A percentile compares a stretch with the other conserved stretches of the same genome.
Evolutionary conservation across 2,888 invertebrate species (phyloP).

Genomic region (Volucella zonaria): DNA sequence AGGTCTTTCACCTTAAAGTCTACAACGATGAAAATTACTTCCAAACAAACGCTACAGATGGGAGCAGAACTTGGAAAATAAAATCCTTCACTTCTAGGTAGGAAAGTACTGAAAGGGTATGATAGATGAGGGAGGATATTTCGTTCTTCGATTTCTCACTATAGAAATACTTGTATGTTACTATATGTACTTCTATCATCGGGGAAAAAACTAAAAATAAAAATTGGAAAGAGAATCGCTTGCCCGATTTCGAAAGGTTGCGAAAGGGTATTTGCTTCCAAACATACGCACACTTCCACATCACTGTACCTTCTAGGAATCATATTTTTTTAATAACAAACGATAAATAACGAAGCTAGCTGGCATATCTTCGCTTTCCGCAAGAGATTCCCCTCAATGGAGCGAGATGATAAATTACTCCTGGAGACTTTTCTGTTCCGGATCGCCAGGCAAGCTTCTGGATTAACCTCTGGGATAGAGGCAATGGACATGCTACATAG

Average conservation of each 20-base stretch:
- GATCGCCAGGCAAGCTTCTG: conserved; percentile 70
- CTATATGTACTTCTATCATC: background rate
- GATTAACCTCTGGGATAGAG: conserved; percentile 54
- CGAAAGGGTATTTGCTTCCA: conserved; percentile 1
- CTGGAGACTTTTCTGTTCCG: conserved; percentile 72
- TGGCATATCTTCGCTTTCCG: conserved; percentile 73
- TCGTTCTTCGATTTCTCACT: conserved; percentile 21
- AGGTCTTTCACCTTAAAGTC: conserved; percentile 37
- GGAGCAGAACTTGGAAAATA: background rate
- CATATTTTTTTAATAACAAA: conserved; percentile 79
- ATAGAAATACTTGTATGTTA: conserved; percentile 13
- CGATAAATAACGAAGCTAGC: conserved; percentile 79
- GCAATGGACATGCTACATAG: conserved; percentile 53
- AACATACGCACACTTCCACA: conserved; percentile 26
- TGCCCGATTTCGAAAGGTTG: conserved; percentile 6
- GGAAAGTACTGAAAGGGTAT: background rate
- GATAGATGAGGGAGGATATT: conserved; percentile 14
- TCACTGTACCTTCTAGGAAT: conserved; percentile 4
- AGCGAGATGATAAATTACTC: conserved; percentile 71
- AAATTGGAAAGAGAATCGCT: conserved; percentile 3
- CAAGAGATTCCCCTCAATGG: conserved; percentile 71
- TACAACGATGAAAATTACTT: conserved; percentile 9
- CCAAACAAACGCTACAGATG: background rate
- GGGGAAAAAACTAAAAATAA: background rate
- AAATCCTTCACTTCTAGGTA: background rate